Evolutionary conservation across 2,888 invertebrate genomes (phyloP), one percentile per base, ranked within the genome.

Genomic region (Ophion ventricosus): DNA sequence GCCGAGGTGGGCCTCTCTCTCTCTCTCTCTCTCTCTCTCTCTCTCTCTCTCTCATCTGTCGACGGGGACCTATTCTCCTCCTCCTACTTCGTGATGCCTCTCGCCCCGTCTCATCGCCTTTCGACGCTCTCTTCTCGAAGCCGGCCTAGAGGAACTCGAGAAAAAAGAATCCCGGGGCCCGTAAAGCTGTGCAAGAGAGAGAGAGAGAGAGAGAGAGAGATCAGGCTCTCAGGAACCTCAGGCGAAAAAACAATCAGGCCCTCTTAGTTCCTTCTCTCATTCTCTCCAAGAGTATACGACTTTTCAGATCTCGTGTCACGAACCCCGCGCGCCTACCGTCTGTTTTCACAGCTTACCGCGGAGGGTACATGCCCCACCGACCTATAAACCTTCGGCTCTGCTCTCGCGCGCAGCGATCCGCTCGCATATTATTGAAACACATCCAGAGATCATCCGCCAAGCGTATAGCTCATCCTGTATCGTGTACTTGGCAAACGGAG

Each of bases 1-100:
- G 86, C 80, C 78, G 77, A 84, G 86, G 88, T 87, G 87, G 87
- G 87, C 81, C 14, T 49, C 85, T 81, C 79, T 85, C 85, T 85
- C 72, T 61, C 79, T 70, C 56, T 66, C 76, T 66, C 29, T 79
- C 61, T 67, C 78, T 75, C 29, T 43, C 67, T 72, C 59, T 61
- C 61, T 49, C 54, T 40, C 40, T 40, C 40, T 69, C 61, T 67
- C 63, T 64, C 57, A 7, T 77, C 63, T 80, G 80, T 69, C 83
- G 80, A 81, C 80, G 75, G 69, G 74, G 80, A 61, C 80, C 74
- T 17, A 61, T 80, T 64, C 72, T 64, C 49, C 72, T 84, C 78
- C 85, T 84, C 74, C 85, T 80, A 77, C 83, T 80, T 54, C 54
- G 14, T 64, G 54, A 17, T 17, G 56, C 57, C 57, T 64, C 56